Evolutionary conservation across 2,113 vertebrate species (phyloP).

Genomic region (Zosterops borbonicus): DNA sequence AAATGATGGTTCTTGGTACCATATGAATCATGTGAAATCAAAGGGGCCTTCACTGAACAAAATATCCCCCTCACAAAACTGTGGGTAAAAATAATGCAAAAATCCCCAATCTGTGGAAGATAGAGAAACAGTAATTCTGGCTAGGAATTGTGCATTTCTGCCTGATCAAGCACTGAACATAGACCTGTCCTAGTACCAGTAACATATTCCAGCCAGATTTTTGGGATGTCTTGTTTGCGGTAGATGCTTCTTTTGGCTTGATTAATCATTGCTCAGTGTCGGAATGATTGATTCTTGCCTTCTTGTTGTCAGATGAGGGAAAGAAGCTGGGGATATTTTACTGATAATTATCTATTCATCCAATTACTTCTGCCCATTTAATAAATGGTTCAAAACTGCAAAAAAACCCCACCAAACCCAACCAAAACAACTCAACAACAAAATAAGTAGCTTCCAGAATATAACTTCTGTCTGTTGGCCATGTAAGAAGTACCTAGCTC

Average conservation of each 20-base stretch:
- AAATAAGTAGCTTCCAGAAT: not conserved
- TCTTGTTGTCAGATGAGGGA: not conserved
- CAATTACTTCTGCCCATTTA: not conserved
- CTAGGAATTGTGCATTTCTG: not conserved
- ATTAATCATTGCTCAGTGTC: not conserved
- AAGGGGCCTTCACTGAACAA: not conserved
- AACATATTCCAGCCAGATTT: not conserved
- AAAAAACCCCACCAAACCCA: not conserved
- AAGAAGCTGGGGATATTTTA: not conserved
- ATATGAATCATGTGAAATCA: accelerated
- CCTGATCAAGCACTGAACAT: not conserved
- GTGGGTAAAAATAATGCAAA: not conserved
- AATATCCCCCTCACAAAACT: not conserved
- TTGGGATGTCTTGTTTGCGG: not conserved
- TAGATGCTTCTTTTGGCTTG: not conserved
- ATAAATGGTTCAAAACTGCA: not conserved
- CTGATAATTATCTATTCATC: not conserved
- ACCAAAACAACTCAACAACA: too few relatives aligned
- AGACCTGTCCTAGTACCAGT: not conserved
- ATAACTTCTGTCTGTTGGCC: not conserved
- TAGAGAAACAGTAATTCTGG: not conserved
- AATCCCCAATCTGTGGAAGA: accelerated
- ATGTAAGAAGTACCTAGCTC: not conserved
- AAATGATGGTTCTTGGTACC: not conserved
- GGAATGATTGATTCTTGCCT: not conserved